Conservation (phyloP, 92 coral and sea anemone genomes). For the Palythoa grandis region DNA sequence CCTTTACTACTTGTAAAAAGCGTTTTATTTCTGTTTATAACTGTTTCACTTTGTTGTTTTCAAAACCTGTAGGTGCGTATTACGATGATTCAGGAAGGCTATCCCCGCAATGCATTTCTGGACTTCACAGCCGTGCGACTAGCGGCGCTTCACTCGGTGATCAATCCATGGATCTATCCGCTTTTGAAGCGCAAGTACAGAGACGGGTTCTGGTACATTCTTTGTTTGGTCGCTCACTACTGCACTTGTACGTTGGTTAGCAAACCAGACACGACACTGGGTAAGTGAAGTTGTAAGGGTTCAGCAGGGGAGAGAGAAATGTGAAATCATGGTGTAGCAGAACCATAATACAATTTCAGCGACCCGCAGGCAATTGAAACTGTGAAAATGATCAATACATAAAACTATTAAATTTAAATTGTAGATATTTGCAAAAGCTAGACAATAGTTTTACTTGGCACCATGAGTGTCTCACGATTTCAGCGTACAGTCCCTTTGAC, state of each 20-base stretch:
- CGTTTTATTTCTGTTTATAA: too few relatives aligned
- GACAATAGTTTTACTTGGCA: too few relatives aligned
- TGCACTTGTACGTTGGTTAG: constrained; percentile 74
- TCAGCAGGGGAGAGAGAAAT: too few relatives aligned
- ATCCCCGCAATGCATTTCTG: constrained; percentile 75
- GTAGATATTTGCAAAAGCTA: too few relatives aligned
- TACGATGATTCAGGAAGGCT: constrained; percentile 85
- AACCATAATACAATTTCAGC: too few relatives aligned
- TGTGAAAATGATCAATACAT: too few relatives aligned
- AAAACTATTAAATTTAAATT: too few relatives aligned
- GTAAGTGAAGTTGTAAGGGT: constrained; percentile 38
- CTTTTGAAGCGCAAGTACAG: constrained; percentile 91
- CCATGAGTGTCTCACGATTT: too few relatives aligned
- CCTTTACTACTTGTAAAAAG: too few relatives aligned
- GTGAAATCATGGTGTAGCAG: too few relatives aligned
- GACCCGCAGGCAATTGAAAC: too few relatives aligned
- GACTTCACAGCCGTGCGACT: constrained; percentile 90
- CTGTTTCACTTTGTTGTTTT: neutral
- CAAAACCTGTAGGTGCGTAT: constrained; percentile 66
- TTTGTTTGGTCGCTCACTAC: constrained; percentile 68
- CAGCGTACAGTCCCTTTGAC: too few relatives aligned
- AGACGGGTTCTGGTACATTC: constrained; percentile 87
- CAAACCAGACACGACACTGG: constrained; percentile 75
- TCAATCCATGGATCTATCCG: constrained; percentile 93
- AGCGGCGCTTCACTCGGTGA: constrained; percentile 88